Evolutionary conservation across 1,140 invertebrate species (phyloP), one percentile per base, ranked within the genome.

Genomic region (Pseudachorutes palmiensis): DNA sequence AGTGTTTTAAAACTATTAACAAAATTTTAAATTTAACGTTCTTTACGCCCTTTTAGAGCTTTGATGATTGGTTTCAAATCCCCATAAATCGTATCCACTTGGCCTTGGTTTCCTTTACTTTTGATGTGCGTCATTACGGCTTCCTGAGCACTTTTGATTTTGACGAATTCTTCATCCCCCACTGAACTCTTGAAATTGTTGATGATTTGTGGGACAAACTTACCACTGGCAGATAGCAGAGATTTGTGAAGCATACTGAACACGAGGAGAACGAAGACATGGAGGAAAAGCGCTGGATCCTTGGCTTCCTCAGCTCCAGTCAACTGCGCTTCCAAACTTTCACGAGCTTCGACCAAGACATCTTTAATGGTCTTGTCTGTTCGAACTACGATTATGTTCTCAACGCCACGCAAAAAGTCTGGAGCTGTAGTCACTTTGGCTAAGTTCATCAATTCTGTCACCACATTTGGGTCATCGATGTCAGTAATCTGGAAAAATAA

Each of bases 51-150:
- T 9, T 32, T 61, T 12, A 61, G 32, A 19, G 33, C 26, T n/a
- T 63, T 62, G 28, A 68, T 22, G n/a, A 68, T 29, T 5, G 36
- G 22, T 49, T 69, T 72, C 22, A 72, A 28, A 12, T 57, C 26
- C 29, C 60, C 63, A 32, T 65, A 51, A 31, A 70, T 62, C 9
- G 58, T 61, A 1, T 36, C 30, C 14, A 67, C 61, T 84, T 90
- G 49, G 89, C 90, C 64, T 90, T 94, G 76, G 85, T 93, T 75
- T 94, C 92, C 81, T 94, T 94, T 79, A 91, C 90, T 71, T 91
- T 91, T 81, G 84, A 91, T 77, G 88, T 89, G 79, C 86, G 87
- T 75, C 88, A 89, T 66, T 87, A 89, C 70, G 5, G 59, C 32
- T 2, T 69, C 70, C 33, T 72, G 70, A 31, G 45, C 75, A 83